Percentiles rank a stretch among this genome's conserved stretches.
These are phyloP conservation scores for Drosophila meridionalis DNA, from an alignment of 2,888 invertebrate species.

Conservation along the genomic window DNA sequence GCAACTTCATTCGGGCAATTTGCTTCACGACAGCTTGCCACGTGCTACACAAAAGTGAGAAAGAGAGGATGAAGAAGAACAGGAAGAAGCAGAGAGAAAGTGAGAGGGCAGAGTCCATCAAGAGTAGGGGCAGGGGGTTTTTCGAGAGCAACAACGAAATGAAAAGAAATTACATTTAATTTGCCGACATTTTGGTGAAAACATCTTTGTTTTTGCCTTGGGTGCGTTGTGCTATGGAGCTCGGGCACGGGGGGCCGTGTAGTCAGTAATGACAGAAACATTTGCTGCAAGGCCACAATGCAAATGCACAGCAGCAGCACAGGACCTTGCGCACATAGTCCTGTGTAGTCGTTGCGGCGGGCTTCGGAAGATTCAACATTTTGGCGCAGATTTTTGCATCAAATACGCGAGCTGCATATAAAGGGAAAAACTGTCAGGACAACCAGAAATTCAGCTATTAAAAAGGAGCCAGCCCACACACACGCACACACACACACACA, in stretches of 20 bases:
- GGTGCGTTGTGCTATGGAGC: constrained; percentile 18
- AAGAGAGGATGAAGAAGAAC: neutral
- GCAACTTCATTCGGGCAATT: constrained; percentile 77
- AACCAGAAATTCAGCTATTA: constrained; percentile 31
- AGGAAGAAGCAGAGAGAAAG: neutral
- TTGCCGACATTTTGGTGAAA: constrained; percentile 71
- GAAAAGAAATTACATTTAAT: constrained; percentile 77
- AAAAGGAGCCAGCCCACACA: constrained; percentile 14
- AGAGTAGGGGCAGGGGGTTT: constrained; percentile 38
- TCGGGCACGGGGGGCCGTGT: constrained; percentile 24
- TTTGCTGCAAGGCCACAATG: constrained; percentile 66
- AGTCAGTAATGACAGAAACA: constrained; percentile 71
- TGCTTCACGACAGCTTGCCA: constrained; percentile 71
- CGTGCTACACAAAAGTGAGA: constrained; percentile 42
- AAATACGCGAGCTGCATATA: constrained; percentile 64
- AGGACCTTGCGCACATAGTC: constrained; percentile 52
- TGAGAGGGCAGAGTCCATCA: neutral
- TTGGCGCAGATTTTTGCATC: constrained; percentile 72
- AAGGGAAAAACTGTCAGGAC: constrained; percentile 21
- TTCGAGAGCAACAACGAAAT: constrained; percentile 56
- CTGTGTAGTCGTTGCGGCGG: constrained; percentile 10
- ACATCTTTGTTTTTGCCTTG: constrained; percentile 38
- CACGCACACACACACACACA: constrained; percentile 15
- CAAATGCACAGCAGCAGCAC: constrained; percentile 59
- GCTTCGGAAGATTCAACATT: constrained; percentile 44